Evolutionary conservation across 2,888 invertebrate species (phyloP).

Genomic region (Agelastica alni): DNA sequence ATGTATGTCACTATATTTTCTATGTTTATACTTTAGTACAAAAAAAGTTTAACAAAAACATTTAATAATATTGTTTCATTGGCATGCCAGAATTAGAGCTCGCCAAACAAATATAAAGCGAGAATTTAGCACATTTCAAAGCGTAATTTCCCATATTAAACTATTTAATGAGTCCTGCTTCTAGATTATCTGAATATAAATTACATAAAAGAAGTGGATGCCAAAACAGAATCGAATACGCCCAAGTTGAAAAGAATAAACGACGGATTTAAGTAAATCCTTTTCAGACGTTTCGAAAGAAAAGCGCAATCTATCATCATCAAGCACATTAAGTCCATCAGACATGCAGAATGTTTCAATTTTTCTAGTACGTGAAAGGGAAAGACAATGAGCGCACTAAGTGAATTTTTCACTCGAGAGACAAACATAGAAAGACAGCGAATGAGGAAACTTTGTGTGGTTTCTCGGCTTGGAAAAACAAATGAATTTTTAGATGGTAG

Average conservation of each 20-base stretch:
- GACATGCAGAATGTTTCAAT: conserved; percentile 42
- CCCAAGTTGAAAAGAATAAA: background rate
- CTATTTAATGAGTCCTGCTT: no score
- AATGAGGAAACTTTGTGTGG: conserved; percentile 46
- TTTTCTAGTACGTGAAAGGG: conserved; percentile 36
- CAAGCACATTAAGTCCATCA: conserved; percentile 31
- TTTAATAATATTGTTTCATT: no score
- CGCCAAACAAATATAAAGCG: no score
- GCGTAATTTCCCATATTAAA: no score
- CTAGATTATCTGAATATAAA: no score
- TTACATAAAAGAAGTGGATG: no score
- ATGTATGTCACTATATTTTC: no score
- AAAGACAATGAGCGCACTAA: conserved; percentile 44
- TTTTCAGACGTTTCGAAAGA: conserved; percentile 11
- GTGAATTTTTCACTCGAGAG: conserved; percentile 48
- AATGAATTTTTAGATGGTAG: conserved; percentile 45
- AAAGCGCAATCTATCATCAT: conserved; percentile 30
- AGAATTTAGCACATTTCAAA: no score
- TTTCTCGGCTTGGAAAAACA: conserved; percentile 42
- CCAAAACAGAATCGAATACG: no score
- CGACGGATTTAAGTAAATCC: background rate
- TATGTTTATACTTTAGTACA: no score
- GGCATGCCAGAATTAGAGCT: no score
- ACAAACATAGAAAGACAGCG: conserved; percentile 42
- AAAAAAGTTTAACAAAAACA: no score